These are phyloP conservation scores for Sebastes jordani DNA, from an alignment of 2,797 vertebrate species.

Conservation along the genomic window DNA sequence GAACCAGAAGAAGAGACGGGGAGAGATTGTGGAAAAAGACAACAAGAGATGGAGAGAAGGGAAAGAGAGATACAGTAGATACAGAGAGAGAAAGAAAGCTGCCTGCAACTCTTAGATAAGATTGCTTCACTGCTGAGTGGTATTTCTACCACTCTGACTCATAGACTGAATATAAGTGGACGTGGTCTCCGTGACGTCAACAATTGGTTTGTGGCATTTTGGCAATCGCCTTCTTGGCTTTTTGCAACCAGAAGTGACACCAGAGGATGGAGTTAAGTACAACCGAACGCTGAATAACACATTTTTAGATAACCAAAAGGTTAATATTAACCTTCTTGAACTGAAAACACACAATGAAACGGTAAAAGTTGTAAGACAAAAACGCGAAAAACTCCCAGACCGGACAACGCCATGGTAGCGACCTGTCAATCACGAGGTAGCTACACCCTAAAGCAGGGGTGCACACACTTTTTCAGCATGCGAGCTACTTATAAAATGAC, in stretches of 20 bases:
- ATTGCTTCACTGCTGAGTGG: slow-evolving; percentile 71
- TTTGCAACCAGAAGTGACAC: neutral
- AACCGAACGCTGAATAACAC: neutral
- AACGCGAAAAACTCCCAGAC: neutral
- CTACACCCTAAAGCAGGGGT: too few species aligned
- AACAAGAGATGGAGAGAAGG: slow-evolving; percentile 7
- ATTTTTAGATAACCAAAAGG: neutral
- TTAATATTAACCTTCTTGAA: neutral
- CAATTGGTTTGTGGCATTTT: neutral
- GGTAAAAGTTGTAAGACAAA: neutral
- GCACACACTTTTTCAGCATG: too few species aligned
- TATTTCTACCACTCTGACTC: slow-evolving; percentile 61
- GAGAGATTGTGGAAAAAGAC: slow-evolving; percentile 1
- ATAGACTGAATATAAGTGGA: neutral
- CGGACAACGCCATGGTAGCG: neutral
- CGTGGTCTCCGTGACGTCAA: too few species aligned
- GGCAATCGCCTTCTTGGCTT: fast-evolving
- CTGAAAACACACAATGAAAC: too few species aligned
- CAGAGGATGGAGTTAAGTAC: neutral
- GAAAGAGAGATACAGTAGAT: slow-evolving; percentile 6
- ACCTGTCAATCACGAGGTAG: neutral
- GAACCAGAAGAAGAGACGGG: neutral
- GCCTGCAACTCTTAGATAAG: slow-evolving; percentile 76
- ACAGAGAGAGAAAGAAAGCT: slow-evolving; percentile 29
- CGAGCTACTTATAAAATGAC: too few species aligned